Conservation (phyloP, 2,113 vertebrate species). For the Scomber scombrus region DNA sequence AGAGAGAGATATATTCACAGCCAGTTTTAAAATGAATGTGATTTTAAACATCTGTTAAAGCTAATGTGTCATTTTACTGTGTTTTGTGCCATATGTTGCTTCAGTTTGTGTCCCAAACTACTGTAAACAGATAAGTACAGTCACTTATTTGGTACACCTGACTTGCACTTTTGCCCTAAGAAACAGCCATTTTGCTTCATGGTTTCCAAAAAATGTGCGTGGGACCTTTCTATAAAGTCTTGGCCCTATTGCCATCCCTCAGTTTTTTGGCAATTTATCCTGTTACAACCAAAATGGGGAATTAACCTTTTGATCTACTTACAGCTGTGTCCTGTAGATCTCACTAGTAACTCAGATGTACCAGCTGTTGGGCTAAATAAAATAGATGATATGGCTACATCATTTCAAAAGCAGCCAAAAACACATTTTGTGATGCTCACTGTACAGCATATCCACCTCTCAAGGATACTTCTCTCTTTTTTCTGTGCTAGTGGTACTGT, state of each 20-base stretch:
- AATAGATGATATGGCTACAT: neutral
- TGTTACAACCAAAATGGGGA: neutral
- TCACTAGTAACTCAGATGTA: neutral
- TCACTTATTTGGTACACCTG: neutral
- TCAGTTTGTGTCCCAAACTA: neutral
- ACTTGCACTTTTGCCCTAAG: neutral
- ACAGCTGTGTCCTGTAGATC: neutral
- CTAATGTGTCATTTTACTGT: neutral
- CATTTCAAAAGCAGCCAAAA: neutral
- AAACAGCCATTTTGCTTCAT: neutral
- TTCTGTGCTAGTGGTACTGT: neutral
- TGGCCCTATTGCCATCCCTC: neutral
- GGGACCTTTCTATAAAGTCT: neutral
- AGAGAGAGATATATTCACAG: neutral
- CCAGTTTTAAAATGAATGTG: neutral
- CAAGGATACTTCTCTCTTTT: no score
- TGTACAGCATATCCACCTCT: no score
- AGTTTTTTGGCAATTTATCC: neutral
- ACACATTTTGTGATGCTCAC: neutral
- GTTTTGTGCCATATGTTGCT: no score
- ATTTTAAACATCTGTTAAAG: neutral
- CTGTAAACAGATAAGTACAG: neutral
- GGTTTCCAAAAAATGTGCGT: neutral
- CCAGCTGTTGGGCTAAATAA: no score
- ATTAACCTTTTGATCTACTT: neutral